phyloP scores from a whole-genome alignment of 2,113 vertebrate species.

The Engraulis encrasicolus region DNA sequence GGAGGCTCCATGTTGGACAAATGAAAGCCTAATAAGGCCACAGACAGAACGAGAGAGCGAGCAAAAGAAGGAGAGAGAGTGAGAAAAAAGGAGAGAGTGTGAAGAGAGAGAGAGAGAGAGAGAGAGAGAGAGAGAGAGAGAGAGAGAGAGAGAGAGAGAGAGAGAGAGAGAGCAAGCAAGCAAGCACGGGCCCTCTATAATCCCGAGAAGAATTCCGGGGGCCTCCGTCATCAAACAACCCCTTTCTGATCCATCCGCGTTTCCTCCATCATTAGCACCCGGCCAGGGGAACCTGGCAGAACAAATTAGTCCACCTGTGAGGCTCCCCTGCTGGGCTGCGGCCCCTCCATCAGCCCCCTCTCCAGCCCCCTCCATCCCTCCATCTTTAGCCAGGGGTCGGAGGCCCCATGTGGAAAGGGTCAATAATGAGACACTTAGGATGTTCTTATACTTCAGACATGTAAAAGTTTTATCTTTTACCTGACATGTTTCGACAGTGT shows the following conservation, averaged over 20 bases:
- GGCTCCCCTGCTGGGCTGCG: conserved; percentile 43
- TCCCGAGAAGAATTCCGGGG: conserved; percentile 48
- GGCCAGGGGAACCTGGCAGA: conserved; percentile 46
- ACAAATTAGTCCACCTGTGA: conserved; percentile 54
- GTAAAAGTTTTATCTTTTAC: no score
- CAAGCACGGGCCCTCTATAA: conserved; percentile 42
- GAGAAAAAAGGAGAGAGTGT: not conserved
- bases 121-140: no score
- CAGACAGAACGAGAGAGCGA: no score
- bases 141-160: no score
- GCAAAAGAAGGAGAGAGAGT: no score
- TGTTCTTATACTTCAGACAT: no score
- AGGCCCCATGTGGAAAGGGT: conserved; percentile 25
- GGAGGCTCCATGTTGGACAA: conserved; percentile 26
- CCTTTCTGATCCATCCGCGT: conserved; percentile 53
- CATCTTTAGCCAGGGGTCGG: conserved; percentile 41
- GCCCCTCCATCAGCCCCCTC: no score
- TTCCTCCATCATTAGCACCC: conserved; percentile 52
- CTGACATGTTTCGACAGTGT: no score
- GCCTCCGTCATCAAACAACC: conserved; percentile 44
- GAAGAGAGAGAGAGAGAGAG: not conserved
- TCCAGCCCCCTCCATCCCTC: no score
- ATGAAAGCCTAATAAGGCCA: conserved; percentile 25
- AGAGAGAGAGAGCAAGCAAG: not conserved
- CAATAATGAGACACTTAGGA: conserved; percentile 51